Conservation (phyloP, 2,113 vertebrate genomes). For the Crypturellus undulatus region DNA sequence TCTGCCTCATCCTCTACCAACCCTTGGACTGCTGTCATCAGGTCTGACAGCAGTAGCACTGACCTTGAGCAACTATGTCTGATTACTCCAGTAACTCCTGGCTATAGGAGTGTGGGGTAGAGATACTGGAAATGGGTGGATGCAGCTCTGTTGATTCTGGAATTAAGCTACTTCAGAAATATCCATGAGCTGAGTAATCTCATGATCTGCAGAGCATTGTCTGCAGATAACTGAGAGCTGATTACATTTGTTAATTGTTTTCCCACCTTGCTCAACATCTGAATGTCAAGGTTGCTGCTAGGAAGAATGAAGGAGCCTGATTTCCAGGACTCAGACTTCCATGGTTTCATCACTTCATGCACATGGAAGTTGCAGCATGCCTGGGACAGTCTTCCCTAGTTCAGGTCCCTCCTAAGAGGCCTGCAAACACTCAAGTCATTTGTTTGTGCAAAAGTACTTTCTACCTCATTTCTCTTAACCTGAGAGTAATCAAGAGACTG, state of each 20-base stretch:
- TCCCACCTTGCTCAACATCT: neutral
- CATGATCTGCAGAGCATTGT: neutral
- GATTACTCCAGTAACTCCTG: neutral
- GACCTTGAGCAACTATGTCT: neutral
- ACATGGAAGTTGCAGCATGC: neutral
- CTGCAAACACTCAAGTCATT: neutral
- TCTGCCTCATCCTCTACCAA: neutral
- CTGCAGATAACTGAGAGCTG: neutral
- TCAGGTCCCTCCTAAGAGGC: neutral
- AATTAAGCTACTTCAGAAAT: neutral
- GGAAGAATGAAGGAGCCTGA: neutral
- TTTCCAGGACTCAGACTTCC: neutral
- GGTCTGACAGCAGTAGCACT: neutral
- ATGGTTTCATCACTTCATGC: neutral
- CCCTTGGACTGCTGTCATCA: neutral
- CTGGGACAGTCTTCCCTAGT: neutral
- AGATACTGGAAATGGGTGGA: neutral
- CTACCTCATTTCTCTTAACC: neutral
- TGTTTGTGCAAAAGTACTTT: neutral
- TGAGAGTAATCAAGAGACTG: neutral
- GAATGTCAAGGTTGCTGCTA: neutral
- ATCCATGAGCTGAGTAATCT: neutral
- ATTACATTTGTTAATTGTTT: neutral
- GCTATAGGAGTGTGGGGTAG: neutral
- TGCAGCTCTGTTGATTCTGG: neutral